Percentiles rank a stretch among this genome's conserved stretches.
These are phyloP conservation scores for Poeciliopsis prolifica DNA, from an alignment of 2,113 vertebrate species.

Conservation along the genomic window DNA sequence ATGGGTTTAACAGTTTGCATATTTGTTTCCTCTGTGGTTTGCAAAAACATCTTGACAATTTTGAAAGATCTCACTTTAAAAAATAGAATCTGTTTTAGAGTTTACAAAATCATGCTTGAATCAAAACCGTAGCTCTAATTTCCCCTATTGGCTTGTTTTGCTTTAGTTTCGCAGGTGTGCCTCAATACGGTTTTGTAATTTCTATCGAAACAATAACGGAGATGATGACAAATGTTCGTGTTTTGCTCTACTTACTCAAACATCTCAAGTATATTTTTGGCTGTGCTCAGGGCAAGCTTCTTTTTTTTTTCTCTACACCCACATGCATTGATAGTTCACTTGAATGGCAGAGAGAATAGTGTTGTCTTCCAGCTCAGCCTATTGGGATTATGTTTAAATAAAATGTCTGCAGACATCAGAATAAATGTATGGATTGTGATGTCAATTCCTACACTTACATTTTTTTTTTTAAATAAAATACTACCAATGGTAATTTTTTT, in stretches of 20 bases:
- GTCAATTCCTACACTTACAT: neutral
- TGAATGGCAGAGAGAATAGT: slow-evolving; percentile 35
- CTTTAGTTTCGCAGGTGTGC: neutral
- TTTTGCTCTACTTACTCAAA: slow-evolving; percentile 6
- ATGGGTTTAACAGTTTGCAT: too few species aligned
- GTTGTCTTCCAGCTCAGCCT: slow-evolving; percentile 12
- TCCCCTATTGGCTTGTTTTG: neutral
- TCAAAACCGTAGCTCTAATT: neutral
- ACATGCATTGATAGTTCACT: slow-evolving; percentile 36
- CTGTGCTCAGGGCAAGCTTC: neutral
- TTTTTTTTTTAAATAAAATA: neutral
- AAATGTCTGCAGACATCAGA: slow-evolving; percentile 31
- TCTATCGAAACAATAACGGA: neutral
- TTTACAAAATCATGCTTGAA: neutral
- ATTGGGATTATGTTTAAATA: slow-evolving; percentile 6
- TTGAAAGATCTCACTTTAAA: neutral
- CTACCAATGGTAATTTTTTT: neutral
- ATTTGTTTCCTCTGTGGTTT: too few species aligned
- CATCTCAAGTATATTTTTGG: slow-evolving; percentile 28
- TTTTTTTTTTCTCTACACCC: slow-evolving; percentile 5
- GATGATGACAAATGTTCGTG: neutral
- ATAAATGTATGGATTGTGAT: slow-evolving; percentile 20
- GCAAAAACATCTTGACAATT: neutral
- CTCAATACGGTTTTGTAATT: neutral
- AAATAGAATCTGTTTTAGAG: neutral